Conservation (phyloP, 2,888 invertebrate genomes). For the Acanthosepion pharaonis region DNA sequence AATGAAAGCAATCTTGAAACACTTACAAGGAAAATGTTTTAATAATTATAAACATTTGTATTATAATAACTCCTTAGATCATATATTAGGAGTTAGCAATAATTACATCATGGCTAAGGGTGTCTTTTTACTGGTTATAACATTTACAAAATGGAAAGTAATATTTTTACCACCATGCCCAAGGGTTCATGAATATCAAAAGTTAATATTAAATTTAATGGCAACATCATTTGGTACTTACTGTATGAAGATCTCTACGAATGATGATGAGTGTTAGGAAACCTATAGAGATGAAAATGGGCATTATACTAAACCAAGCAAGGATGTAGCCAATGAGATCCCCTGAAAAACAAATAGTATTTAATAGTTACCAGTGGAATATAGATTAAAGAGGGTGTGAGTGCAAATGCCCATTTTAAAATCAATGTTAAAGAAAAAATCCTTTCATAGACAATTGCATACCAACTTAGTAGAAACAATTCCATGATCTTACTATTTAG, state of each 20-base stretch:
- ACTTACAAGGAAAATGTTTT: too few species aligned
- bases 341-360: constrained; percentile 79
- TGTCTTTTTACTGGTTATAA: not conserved
- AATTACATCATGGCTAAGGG: not conserved
- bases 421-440: too few species aligned
- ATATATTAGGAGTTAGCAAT: not conserved
- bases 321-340: constrained; percentile 87
- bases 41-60: not conserved
- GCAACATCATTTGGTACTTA: constrained; percentile 76
- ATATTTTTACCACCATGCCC: not conserved
- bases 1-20: too few species aligned
- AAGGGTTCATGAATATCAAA: not conserved
- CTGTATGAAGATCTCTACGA: constrained; percentile 92
- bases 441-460: too few species aligned
- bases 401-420: too few species aligned
- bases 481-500: too few species aligned
- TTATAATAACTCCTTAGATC: not conserved
- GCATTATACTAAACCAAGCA: constrained; percentile 87
- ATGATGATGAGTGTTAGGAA: constrained; percentile 89
- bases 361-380: not conserved
- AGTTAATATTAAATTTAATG: not conserved
- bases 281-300: constrained; percentile 87
- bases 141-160: not conserved
- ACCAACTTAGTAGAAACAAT: too few species aligned
- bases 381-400: too few species aligned